Evolutionary conservation across 1,140 invertebrate genomes (phyloP), one percentile per base, ranked within the genome.

Genomic region (Diprion similis): DNA sequence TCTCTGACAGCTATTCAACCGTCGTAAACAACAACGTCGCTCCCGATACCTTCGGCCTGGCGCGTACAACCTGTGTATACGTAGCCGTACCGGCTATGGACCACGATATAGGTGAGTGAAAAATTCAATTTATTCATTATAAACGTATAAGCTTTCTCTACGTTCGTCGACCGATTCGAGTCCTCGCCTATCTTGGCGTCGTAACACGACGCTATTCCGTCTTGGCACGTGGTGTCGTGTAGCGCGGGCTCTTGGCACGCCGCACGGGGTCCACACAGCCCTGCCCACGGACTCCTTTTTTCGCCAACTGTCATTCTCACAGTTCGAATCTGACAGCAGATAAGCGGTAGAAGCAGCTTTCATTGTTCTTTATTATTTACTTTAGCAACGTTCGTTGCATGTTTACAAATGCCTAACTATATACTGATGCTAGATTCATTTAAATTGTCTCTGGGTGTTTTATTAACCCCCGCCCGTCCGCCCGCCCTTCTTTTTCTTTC

Each of bases 171-270:
- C 17, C 13, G 59, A 64, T 64, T 64, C 13, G 59, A 64, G 17
- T 15, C 24, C 24, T 37, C 24, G 24, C 24, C 24, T 37, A 37
- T 37, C 24, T 37, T 37, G 24, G 24, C 24, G 24, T 37, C 24
- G 24, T 37, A 37, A 37, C 11, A 59, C 11, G 51, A 59, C 51
- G 51, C 51, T 59, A 59, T 59, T 59, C n/a, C 51, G 51, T 9
- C 37, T 64, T 67, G 77, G 75, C 79, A 80, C 79, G 79, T 80
- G 79, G 79, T 59, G 51, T 80, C 75, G 74, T 75, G 78, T 77
- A 76, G 79, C 76, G 80, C 78, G 79, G 78, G 74, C 73, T 79
- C 71, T 45, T 66, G 71, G 68, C 46, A 51, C 65, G 47, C 47
- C 48, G 70, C n/a, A 79, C 79, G 80, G 80, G 80, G 80, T 72